Conservation (phyloP, 1,140 invertebrate genomes). For the Leptonema lineaticorne region DNA sequence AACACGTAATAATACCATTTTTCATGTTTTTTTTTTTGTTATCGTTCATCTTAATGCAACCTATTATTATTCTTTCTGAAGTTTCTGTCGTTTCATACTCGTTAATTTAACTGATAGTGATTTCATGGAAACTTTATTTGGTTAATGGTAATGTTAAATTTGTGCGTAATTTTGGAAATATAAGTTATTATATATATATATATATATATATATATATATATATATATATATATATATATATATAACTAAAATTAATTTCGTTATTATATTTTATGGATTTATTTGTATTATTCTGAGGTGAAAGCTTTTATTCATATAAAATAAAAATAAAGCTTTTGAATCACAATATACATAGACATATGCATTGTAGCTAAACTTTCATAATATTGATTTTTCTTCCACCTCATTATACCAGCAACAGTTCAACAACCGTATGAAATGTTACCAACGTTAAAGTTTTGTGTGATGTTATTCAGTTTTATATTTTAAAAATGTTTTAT, state of each 20-base stretch:
- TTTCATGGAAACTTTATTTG: background rate
- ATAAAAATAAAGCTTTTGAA: no score
- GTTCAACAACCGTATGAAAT: background rate
- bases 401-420: background rate
- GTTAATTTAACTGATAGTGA: slow-evolving; percentile 21
- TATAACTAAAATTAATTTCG: no score
- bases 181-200: background rate
- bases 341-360: no score
- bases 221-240: no score
- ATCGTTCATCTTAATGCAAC: slow-evolving; percentile 18
- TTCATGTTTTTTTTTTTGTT: slow-evolving; percentile 12
- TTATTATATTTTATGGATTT: no score
- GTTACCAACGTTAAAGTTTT: no score
- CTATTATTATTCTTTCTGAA: slow-evolving; percentile 21
- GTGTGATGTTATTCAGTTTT: no score
- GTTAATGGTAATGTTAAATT: background rate
- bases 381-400: background rate
- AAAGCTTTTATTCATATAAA: no score
- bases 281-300: no score
- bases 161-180: no score
- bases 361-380: background rate
- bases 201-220: background rate
- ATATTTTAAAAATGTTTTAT: no score
- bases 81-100: slow-evolving; percentile 3
- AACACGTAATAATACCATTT: slow-evolving; percentile 15